Base-by-base conservation (phyloP, 2,113 vertebrate species). In the Meles meles region DNA sequence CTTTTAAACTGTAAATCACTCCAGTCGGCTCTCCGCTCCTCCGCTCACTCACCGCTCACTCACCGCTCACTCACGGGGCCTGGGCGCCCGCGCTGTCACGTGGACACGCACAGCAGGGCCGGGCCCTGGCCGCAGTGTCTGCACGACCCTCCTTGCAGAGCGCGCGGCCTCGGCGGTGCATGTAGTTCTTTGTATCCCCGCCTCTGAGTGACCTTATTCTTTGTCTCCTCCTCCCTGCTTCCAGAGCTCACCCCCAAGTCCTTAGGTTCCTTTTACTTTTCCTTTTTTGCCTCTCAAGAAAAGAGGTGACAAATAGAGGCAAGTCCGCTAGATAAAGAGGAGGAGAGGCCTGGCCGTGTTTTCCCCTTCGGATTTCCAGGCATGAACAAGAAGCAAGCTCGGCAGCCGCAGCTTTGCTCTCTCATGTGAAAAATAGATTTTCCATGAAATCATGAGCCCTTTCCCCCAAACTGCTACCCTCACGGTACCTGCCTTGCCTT, bases 1-100 rank as follows among this genome's bases (percentile, higher is more conserved):
- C 97, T 96, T 98, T 95, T 81, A 98, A 97, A 98, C 98, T 96
- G 90, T 97, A 91, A 96, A 94, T 97, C 90, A 52, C 93, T 97
- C 27, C 47, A 65, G 95, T 97, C 98, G 96, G 74, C 95, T 94
- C 97, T 93, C 90, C 23, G 17, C 61, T 49, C 94, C 13, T n/a
- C n/a, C 34, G 72, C 93, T 49, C 65, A 84, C 94, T 87, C 97
- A 76, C 74, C 34, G 72, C 93, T 49, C 65, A 84, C 94, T 87
- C 97, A 76, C 74, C 34, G 72, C 93, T 49, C 65, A 84, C 94
- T 87, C 97, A 76, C 74, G 94, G 96, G 59, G 52, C 65, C 63
- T 80, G 97, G 97, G 87, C 96, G 97, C 98, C 92, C 72, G 4
- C 11, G 76, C 87, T 83, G 92, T 91, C 83, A 1, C 14, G 63